Percentiles rank a stretch among this genome's conserved stretches.
These are phyloP conservation scores for Ischnus inquisitorius DNA, from an alignment of 2,888 invertebrate species.

Conservation along the genomic window DNA sequence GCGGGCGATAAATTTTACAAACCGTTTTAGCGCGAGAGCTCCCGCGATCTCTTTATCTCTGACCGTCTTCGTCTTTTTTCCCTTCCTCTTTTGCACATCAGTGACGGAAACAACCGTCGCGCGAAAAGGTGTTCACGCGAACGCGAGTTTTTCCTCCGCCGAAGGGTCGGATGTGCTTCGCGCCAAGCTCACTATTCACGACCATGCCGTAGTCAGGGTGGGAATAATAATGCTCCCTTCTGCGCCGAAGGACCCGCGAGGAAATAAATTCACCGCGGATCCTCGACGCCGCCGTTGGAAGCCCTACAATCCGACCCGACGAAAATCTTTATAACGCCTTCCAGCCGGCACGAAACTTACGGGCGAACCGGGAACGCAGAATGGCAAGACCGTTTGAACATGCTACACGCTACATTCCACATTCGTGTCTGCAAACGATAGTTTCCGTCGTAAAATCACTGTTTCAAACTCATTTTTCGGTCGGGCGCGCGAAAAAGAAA, in stretches of 20 bases:
- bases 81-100: conserved; percentile 53
- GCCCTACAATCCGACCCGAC: too few relatives aligned
- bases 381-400: background rate
- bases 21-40: conserved; percentile 42
- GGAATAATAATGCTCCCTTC: conserved; percentile 45
- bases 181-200: conserved; percentile 48
- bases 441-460: background rate
- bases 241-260: conserved; percentile 35
- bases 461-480: too few relatives aligned
- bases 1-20: conserved; percentile 24
- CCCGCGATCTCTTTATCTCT: conserved; percentile 31
- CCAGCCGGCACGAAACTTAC: conserved; percentile 42
- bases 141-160: conserved; percentile 22
- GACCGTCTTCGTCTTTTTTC: conserved; percentile 11
- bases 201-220: background rate
- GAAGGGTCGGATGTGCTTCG: conserved; percentile 30
- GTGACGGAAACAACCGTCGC: conserved; percentile 51
- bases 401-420: background rate
- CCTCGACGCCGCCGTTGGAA: background rate
- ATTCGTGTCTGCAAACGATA: background rate
- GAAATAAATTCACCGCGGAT: conserved; percentile 52
- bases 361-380: conserved; percentile 9
- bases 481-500: too few relatives aligned
- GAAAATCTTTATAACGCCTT: conserved; percentile 52
- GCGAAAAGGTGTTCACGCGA: conserved; percentile 23